Base-by-base conservation (phyloP, 2,113 vertebrate genomes). In the Neofelis nebulosa region DNA sequence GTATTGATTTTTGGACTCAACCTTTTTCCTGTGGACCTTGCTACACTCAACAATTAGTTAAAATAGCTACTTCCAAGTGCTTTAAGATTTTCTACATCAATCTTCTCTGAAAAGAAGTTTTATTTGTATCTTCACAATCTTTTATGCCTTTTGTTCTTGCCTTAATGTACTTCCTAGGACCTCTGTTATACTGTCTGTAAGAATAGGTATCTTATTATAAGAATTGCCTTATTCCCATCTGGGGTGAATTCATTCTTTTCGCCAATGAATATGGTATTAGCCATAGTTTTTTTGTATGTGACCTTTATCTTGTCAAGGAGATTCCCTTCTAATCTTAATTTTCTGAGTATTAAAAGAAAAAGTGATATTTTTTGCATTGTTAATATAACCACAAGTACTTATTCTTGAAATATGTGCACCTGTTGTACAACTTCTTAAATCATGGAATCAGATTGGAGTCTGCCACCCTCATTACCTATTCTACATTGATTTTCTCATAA, bases 71-170 rank as follows among this genome's bases (percentile, higher is more conserved):
- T 82, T 84, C 12, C 52, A 85, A 69, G 79, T 79, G 86, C 66
- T 66, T 87, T 68, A 41, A 97, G 78, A 57, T 96, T 91, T 91
- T 86, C 81, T 85, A 85, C 45, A 41, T 87, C 57, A 63, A 50
- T 76, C 45, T 55, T 94, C 52, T 86, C 27, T 80, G n/a, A 45
- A 94, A 96, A 84, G 66, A 83, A 88, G 38, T 33, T 36, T 38
- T 76, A 76, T 89, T 76, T 89, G 25, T 86, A 33, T 63, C 50
- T 89, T 94, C 5, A 76, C 11, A 63, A 41, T 55, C 21, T 31
- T 65, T 52, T 55, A 4, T 18, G 15, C 27, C 25, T 52, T 92
- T 81, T 69, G 18, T 88, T 82, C 38, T 78, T 93, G 15, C 33
- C 3, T 63, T 79, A 85, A 68, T 63, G 38, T 61, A 68, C 18